phyloP scores from a whole-genome alignment of 2,797 vertebrate species.

The Oreortyx pictus region DNA sequence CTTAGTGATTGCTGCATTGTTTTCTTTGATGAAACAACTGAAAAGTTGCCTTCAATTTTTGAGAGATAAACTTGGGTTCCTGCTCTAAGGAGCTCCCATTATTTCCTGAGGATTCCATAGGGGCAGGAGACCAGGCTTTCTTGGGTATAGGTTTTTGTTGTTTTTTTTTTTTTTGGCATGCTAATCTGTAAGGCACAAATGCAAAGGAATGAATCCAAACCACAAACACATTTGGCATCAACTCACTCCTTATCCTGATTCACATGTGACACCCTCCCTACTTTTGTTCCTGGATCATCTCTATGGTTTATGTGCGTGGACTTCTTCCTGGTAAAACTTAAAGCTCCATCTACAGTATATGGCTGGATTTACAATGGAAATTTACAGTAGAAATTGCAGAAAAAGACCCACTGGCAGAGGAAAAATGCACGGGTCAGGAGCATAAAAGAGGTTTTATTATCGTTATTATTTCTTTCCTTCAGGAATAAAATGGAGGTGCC shows the following conservation, averaged over 20 bases:
- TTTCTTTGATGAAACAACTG: background rate
- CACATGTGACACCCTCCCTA: background rate
- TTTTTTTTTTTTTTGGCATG: background rate
- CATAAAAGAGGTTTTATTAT: background rate
- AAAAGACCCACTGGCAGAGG: background rate
- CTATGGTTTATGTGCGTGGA: background rate
- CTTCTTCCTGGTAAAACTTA: background rate
- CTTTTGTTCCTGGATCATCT: background rate
- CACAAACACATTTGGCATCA: background rate
- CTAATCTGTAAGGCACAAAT: background rate
- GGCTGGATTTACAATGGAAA: background rate
- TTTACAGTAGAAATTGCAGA: background rate
- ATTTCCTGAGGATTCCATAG: background rate
- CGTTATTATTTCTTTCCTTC: background rate
- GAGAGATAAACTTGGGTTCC: background rate
- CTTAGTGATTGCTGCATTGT: background rate
- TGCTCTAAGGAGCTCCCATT: background rate
- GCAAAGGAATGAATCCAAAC: background rate
- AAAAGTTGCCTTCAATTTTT: background rate
- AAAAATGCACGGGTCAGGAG: background rate
- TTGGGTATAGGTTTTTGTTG: background rate
- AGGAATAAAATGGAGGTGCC: background rate
- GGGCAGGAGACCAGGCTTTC: background rate
- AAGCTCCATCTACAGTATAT: slow-evolving; percentile 1
- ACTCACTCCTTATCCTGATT: background rate